Percentiles rank a stretch among this genome's conserved stretches.
Evolutionary conservation across 2,888 invertebrate genomes (phyloP).

Genomic region (Helleia helle): DNA sequence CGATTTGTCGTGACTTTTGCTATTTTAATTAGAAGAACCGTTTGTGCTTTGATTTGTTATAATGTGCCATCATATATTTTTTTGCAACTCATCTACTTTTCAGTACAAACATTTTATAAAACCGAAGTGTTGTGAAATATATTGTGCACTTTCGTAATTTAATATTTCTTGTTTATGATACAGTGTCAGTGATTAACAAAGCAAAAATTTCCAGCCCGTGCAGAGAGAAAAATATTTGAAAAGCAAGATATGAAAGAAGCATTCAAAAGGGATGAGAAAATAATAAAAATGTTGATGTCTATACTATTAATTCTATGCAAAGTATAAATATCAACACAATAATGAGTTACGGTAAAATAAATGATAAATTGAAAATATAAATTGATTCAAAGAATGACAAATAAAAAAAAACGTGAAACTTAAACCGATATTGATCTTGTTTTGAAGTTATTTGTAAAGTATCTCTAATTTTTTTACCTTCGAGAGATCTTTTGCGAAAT

Average conservation of each 20-base stretch:
- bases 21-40: constrained; percentile 15
- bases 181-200: constrained; percentile 64
- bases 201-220: constrained; percentile 68
- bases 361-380: constrained; percentile 35
- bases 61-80: constrained; percentile 44
- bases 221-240: constrained; percentile 62
- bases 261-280: constrained; percentile 50
- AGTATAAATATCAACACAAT: constrained; percentile 48
- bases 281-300: constrained; percentile 40
- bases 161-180: constrained; percentile 57
- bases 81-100: constrained; percentile 29
- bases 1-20: constrained; percentile 10
- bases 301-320: constrained; percentile 35
- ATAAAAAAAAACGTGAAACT: constrained; percentile 43
- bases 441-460: constrained; percentile 49
- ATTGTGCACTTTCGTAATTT: constrained; percentile 58
- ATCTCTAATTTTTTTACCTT: constrained; percentile 85
- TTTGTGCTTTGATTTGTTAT: constrained; percentile 37
- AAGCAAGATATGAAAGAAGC: constrained; percentile 69
- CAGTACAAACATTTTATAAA: constrained; percentile 37
- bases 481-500: constrained; percentile 97
- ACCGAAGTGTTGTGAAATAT: constrained; percentile 48
- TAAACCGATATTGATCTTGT: constrained; percentile 54
- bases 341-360: constrained; percentile 48
- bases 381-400: constrained; percentile 34